These are phyloP conservation scores for Dendrolimus pini DNA, from an alignment of 2,888 invertebrate species.

Conservation along the genomic window DNA sequence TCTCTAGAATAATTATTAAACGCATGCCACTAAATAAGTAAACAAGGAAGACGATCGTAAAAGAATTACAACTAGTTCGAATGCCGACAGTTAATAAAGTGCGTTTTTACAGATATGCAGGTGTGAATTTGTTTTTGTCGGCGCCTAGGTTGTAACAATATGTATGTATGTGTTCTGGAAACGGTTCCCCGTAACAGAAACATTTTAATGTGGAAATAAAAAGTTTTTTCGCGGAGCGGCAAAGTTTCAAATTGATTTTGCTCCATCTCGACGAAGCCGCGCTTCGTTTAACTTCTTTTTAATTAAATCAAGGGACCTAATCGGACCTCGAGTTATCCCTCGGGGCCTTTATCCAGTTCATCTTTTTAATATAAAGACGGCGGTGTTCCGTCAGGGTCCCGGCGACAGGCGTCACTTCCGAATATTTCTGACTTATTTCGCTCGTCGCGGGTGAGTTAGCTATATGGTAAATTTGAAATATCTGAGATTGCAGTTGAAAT, in stretches of 20 bases:
- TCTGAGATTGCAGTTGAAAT: too few species aligned
- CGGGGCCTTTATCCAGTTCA: background rate
- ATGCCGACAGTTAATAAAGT: too few species aligned
- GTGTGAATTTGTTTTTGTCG: too few species aligned
- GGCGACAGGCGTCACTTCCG: background rate
- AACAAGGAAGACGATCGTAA: too few species aligned
- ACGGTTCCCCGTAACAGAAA: background rate
- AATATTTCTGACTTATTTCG: background rate
- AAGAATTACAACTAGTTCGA: too few species aligned
- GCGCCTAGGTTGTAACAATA: too few species aligned
- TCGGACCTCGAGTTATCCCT: slow-evolving; percentile 18
- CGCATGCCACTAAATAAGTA: too few species aligned
- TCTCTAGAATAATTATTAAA: too few species aligned
- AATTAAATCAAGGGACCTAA: slow-evolving; percentile 58
- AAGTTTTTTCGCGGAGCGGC: background rate
- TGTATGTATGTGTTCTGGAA: too few species aligned
- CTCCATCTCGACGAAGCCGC: slow-evolving; percentile 35
- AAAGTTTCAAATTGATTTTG: slow-evolving; percentile 28
- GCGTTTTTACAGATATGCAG: too few species aligned
- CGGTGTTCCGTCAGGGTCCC: background rate
- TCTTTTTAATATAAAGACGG: background rate
- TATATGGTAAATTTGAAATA: too few species aligned
- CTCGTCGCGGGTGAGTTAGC: too few species aligned
- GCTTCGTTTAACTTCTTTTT: slow-evolving; percentile 64
- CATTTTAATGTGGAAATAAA: background rate